Evolutionary conservation across 2,113 vertebrate species (phyloP), one percentile per base, ranked within the genome.

Genomic region (Otis tarda): DNA sequence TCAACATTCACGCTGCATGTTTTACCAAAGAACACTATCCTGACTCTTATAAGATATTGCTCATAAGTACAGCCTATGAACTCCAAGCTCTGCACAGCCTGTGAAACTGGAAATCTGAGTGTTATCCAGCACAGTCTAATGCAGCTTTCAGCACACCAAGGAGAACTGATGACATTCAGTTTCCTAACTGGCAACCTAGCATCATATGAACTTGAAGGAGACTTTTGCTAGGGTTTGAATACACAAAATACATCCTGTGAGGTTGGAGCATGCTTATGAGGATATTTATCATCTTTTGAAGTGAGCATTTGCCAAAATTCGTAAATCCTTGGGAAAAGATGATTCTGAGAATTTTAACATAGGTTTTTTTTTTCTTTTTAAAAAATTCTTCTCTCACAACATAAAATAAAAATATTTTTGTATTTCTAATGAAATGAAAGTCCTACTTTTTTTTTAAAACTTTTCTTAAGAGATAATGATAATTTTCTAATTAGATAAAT

Each of bases 221-320:
- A 31, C 5, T 57, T 65, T 30, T 33, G 77, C 10, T 15, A 80
- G 15, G 14, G 15, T 28, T 70, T 31, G 19, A 73, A 6, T 13
- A 25, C 0, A 1, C 19, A 60, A 61, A 73, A 77, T n/a, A 81
- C 84, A 43, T 28, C 8, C 30, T 55, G 14, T 28, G 41, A 60
- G 4, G 4, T 0, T 73, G 17, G 27, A 85, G 13, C 4, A 35
- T 5, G 1, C 1, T 65, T 14, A n/a, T 50, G n/a, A 68, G 23
- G 19, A 63, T 31, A 23, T 69, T 47, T 53, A 33, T 30, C 3
- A 60, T n/a, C 23, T 71, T 80, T 37, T 69, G 10, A 68, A 71
- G 22, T 9, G 4, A 63, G 0, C 4, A n/a, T 43, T 80, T 80
- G 11, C 31, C 39, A 39, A 83, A 89, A 52, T n/a, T 17, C 1